Conservation (phyloP, 1,140 invertebrate genomes). For the Zaprionus nigranus region DNA sequence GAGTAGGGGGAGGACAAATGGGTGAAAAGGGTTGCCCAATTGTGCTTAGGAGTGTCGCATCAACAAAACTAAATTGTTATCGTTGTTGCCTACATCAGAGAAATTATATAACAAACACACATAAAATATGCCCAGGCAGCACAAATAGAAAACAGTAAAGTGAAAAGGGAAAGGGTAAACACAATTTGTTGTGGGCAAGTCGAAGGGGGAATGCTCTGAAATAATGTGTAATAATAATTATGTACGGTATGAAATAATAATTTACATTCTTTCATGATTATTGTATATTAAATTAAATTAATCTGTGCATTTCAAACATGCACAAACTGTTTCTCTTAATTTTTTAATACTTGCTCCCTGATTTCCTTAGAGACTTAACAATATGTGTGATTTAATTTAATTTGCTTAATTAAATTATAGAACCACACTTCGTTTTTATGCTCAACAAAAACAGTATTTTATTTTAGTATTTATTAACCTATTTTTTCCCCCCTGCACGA, state of each 20-base stretch:
- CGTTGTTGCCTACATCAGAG: constrained; percentile 56
- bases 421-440: background rate
- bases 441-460: background rate
- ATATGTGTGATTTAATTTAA: background rate
- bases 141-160: constrained; percentile 19
- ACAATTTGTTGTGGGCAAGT: background rate
- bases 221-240: background rate
- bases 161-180: background rate
- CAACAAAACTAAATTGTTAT: constrained; percentile 62
- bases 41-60: constrained; percentile 59
- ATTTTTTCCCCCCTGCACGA: background rate
- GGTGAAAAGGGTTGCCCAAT: background rate
- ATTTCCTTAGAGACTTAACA: background rate
- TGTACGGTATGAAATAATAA: background rate
- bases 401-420: background rate
- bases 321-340: background rate
- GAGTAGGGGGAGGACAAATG: background rate
- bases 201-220: background rate
- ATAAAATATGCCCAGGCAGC: constrained; percentile 4
- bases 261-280: background rate
- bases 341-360: no score
- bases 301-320: background rate
- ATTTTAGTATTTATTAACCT: background rate
- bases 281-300: background rate
- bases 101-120: constrained; percentile 49